Percentiles rank a stretch among this genome's conserved stretches.
Evolutionary conservation across 1,140 invertebrate species (phyloP).

Genomic region (Nixonia krombeini): DNA sequence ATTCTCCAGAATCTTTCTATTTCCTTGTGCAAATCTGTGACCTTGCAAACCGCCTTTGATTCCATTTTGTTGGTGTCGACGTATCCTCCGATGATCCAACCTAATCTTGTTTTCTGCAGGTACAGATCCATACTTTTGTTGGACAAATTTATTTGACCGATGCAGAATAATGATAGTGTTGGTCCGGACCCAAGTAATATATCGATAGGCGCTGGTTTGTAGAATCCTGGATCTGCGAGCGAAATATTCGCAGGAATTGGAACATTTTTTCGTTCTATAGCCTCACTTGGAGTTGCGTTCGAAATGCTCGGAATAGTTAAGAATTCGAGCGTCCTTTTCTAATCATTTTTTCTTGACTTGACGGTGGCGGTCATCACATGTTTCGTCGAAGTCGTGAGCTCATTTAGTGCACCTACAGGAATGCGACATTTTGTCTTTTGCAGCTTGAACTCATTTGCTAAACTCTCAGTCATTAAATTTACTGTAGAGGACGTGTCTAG

Average conservation of each 20-base stretch:
- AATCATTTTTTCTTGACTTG: conserved; percentile 16
- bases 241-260: conserved; percentile 24
- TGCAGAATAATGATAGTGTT: conserved; percentile 31
- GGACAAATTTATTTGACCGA: conserved; percentile 31
- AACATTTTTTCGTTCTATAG: conserved; percentile 21
- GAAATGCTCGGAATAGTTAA: conserved; percentile 30
- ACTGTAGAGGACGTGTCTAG: conserved; percentile 9
- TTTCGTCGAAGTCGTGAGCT: too few relatives aligned
- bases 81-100: conserved; percentile 28
- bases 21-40: background rate
- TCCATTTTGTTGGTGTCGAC: background rate
- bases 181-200: conserved; percentile 29
- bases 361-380: too few relatives aligned
- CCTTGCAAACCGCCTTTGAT: background rate
- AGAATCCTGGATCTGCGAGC: conserved; percentile 38
- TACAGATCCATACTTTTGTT: conserved; percentile 9
- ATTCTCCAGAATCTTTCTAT: too few relatives aligned
- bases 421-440: background rate
- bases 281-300: conserved; percentile 17
- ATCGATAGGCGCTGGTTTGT: conserved; percentile 28
- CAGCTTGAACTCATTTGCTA: conserved; percentile 1
- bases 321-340: conserved; percentile 26
- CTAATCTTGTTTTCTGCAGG: conserved; percentile 35
- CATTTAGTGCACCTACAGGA: too few relatives aligned
- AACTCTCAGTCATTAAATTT: conserved; percentile 13